phyloP scores from a whole-genome alignment of 2,888 invertebrate genomes.

The Myopa testacea region DNA sequence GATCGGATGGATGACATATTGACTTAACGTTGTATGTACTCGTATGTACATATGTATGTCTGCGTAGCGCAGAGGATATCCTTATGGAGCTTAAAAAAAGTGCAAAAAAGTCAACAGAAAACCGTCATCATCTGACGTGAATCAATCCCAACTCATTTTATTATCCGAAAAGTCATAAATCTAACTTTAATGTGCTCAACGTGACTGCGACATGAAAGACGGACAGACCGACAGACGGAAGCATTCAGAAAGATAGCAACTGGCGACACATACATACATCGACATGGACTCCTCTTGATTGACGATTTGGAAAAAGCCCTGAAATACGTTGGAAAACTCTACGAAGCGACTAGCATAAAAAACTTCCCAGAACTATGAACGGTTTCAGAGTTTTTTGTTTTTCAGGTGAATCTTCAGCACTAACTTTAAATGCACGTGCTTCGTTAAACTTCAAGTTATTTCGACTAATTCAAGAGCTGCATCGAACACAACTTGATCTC shows the following conservation, averaged over 20 bases:
- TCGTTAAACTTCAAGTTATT: no score
- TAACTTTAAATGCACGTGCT: no score
- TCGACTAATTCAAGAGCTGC: no score
- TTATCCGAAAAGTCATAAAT: slow-evolving; percentile 67
- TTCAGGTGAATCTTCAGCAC: no score
- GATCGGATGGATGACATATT: not conserved
- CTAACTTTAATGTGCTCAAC: slow-evolving; percentile 64
- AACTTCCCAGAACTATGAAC: not conserved
- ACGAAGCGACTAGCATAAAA: not conserved
- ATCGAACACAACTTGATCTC: no score
- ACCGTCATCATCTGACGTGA: slow-evolving; percentile 63
- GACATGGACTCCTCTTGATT: not conserved
- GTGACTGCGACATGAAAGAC: slow-evolving; percentile 60
- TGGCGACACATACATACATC: not conserved
- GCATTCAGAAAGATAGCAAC: not conserved
- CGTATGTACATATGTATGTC: not conserved
- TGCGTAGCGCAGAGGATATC: not conserved
- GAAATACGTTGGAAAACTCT: not conserved
- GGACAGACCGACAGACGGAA: slow-evolving; percentile 37
- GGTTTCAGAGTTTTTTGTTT: no score
- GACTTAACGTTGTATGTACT: no score
- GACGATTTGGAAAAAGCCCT: not conserved
- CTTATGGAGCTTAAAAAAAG: not conserved
- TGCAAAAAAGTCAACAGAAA: slow-evolving; percentile 27
- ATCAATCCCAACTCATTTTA: slow-evolving; percentile 66